Base-by-base conservation (phyloP, 2,797 vertebrate genomes). In the Anguilla obscura region DNA sequence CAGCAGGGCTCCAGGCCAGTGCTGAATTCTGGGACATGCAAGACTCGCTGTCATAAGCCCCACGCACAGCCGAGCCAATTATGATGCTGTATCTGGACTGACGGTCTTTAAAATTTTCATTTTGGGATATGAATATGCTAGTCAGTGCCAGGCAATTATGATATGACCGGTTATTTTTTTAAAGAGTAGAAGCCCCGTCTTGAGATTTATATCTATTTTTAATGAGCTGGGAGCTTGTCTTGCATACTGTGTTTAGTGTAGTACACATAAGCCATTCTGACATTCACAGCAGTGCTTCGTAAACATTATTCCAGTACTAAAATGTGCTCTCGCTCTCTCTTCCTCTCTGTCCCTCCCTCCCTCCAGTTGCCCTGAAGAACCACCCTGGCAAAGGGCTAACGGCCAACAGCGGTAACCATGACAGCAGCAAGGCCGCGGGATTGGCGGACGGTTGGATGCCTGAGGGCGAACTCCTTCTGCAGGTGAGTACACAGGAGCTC, bases 381-480 rank as follows among this genome's bases (percentile, higher is more conserved):
- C 89, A 9, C 0, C 1, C 85, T 45, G 86, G 87, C 80, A 92
- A 89, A 4, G 91, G 91, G 88, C 90, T 56, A 71, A 83, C 2
- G 0, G 87, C 90, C 84, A 88, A 86, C 2, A 69, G 63, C 0
- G 58, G 24, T 33, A 89, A n/a, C 1, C 80, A 89, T 14, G 88
- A 89, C 21, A 83, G 90, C 0, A 0, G 84, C 14, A 90, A 91
- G 74, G 48, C 92, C 71, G 18, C 21, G 0, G 90, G 84, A 90
- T 87, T 1, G 5, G 3, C 33, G 21, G 93, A 94, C 0, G 12
- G 80, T 86, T 92, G 83, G 0, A 90, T 96, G 60, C 92, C 93
- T 0, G 96, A 97, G 88, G 96, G 96, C 0, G 95, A 97, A 60
- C 94, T 97, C 52, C 90, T 97, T 84, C 93, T 97, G 50, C 95